Evolutionary conservation across 2,113 vertebrate genomes (phyloP).

Genomic region (Sebastes fasciatus): DNA sequence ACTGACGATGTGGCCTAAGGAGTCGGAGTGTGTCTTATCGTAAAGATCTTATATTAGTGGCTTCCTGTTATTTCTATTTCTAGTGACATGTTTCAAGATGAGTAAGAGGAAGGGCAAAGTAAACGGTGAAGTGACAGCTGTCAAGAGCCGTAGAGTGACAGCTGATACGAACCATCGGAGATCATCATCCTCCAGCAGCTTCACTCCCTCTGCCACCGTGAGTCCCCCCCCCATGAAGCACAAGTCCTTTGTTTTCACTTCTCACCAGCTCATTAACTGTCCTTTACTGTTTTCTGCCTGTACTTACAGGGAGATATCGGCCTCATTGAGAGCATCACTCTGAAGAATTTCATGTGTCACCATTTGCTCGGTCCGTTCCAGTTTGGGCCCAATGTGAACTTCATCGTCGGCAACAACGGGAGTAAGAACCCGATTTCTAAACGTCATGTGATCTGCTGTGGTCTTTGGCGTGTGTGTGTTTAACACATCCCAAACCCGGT

Average conservation of each 20-base stretch:
- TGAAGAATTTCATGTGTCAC: slow-evolving; percentile 96
- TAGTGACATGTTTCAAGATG: slow-evolving; percentile 54
- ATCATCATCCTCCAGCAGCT: neutral
- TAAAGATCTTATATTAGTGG: too few relatives aligned
- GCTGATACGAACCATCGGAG: neutral
- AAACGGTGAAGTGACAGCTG: neutral
- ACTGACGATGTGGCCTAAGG: too few relatives aligned
- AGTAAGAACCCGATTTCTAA: slow-evolving; percentile 83
- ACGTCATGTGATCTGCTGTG: neutral
- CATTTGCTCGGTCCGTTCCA: slow-evolving; percentile 89
- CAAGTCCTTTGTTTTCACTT: neutral
- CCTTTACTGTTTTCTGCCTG: neutral
- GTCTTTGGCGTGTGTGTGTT: neutral
- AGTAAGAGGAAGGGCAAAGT: slow-evolving; percentile 55
- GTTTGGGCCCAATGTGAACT: slow-evolving; percentile 94
- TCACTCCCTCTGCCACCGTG: slow-evolving; percentile 27
- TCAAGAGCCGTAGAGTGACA: slow-evolving; percentile 37
- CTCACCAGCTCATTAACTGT: neutral
- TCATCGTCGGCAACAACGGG: slow-evolving; percentile 94
- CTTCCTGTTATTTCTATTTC: neutral
- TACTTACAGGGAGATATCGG: slow-evolving; percentile 86
- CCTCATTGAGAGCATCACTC: slow-evolving; percentile 91
- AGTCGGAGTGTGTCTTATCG: neutral
- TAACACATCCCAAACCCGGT: neutral
- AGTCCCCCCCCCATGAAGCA: neutral